Base-by-base conservation (phyloP, 1,140 invertebrate genomes). In the Pseudoatta argentina region DNA sequence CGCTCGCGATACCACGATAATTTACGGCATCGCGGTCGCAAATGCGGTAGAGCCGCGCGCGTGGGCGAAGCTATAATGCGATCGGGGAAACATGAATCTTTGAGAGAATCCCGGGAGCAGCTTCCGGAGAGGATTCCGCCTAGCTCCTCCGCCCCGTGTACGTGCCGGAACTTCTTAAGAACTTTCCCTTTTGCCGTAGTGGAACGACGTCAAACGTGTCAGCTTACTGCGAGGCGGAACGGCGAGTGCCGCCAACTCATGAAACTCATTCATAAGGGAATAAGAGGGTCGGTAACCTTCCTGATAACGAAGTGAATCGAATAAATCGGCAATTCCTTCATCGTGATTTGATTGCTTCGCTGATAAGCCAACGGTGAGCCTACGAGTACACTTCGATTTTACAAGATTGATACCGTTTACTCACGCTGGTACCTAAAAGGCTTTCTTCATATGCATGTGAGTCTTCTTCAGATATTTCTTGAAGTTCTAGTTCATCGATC, bases 151-250 rank as follows among this genome's bases (percentile, higher is more conserved):
- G 69, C n/a, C 57, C 18, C 10, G 34, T 7, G 30, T 71, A 81
- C 78, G 78, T 81, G 78, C 64, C 66, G 53, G 78, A 81, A 81
- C 66, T 81, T 81, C 34, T 71, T 81, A 66, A 81, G 14, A 81
- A 81, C 78, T 81, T 81, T 81, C 78, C 64, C 78, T 81, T 81
- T 81, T 81, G 78, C 77, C 63, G 64, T 44, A 67, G 64, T 51
- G n/a, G 66, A 81, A 81, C 78, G 78, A 59, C 64, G 78, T 81
- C 51, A 71, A 81, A 81, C 30, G 77, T 30, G 39, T 34, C 77
- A 51, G 30, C 27, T 81, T 71, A 81, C 53, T 21, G 21, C 64
- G 34, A 59, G 30, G 48, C 2, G 16, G 44, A 34, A 27, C 44
- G 30, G 16, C 5, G 64, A 10, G 53, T 44, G 51, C 3, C 21